Base-by-base conservation (phyloP, 2,113 vertebrate species). In the Corythoichthys intestinalis region DNA sequence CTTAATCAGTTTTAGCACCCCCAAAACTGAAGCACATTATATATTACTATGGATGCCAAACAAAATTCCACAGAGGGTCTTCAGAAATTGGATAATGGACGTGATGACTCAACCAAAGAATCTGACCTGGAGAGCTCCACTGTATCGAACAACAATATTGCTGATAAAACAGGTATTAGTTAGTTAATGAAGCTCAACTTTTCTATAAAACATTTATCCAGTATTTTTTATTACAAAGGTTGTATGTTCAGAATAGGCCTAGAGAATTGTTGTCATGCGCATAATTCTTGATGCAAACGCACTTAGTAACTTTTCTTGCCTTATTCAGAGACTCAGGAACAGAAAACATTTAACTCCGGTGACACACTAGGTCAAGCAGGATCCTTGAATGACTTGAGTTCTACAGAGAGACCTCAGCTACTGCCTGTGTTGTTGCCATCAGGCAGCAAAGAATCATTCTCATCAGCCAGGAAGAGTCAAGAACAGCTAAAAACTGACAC, bases 401-500 rank as follows among this genome's bases (percentile, higher is more conserved):
- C 67, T 46, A 75, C 60, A 39, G 58, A 69, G 39, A 58, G 66
- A 37, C 20, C 62, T 0, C 86, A 79, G 35, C 84, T 79, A 1
- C 47, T 14, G 60, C 68, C 68, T 37, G 6, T 56, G 0, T 38
- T 67, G 54, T 59, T 72, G 57, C 34, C 67, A 0, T 37, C 73
- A 44, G 62, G 65, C 14, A 38, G 2, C 9, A 58, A 81, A 37
- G 7, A 65, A 11, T 71, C 68, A 2, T 39, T 82, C 56, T 68
- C 74, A 20, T 38, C 76, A 0, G 78, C 71, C 17, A n/a, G 49
- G 59, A 87, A 58, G 58, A 81, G 71, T 61, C 76, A 75, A n/a
- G 64, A 65, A 12, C 79, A 50, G 67, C 59, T 77, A 11, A 89
- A 79, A 76, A 79, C 77, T 17, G 41, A 75, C 0, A 59, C 67